Evolutionary conservation across 2,113 vertebrate species (phyloP), one percentile per base, ranked within the genome.

Genomic region (Leucopsar rothschildi): DNA sequence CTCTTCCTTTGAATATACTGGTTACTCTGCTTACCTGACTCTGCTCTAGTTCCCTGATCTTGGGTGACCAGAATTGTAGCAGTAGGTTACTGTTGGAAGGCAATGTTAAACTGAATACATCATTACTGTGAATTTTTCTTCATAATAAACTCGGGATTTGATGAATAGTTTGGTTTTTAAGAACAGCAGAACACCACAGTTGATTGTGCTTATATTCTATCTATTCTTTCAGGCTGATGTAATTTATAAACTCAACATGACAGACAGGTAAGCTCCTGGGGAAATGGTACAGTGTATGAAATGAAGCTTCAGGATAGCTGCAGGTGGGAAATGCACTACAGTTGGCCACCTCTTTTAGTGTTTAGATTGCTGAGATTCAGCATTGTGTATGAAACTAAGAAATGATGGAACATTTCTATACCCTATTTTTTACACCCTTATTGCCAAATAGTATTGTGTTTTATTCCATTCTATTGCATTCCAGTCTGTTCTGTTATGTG

Each of bases 201-300:
- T 87, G 90, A 91, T 33, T 90, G 61, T 96, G 68, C 83, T 83
- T 82, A 91, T 96, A 88, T 97, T 93, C 94, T 97, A 40, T 73
- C 82, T 94, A 8, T 96, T 88, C 59, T 96, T 98, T 92, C 97
- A 99, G 99, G 99, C 99, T 73, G 99, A 99, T 97, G 99, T 99
- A 63, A 99, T 99, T 98, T 99, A 99, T 98, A 99, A 99, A 97
- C 99, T 99, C 98, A 98, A 98, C 92, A 99, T 99, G 99, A 99
- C 99, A 75, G 99, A 99, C 98, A 99, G 99, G 99, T 99, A 98
- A 98, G 97, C 94, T 95, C 85, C 88, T 94, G 83, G 55, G 86
- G 47, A 79, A 65, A 23, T 80, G 85, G n/a, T 66, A 35, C 8
- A 63, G 24, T 57, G 2, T 25, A 3, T 85, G 73, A 85, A 86